Conservation (phyloP, 2,797 vertebrate species). For the Serranus cabrilla region DNA sequence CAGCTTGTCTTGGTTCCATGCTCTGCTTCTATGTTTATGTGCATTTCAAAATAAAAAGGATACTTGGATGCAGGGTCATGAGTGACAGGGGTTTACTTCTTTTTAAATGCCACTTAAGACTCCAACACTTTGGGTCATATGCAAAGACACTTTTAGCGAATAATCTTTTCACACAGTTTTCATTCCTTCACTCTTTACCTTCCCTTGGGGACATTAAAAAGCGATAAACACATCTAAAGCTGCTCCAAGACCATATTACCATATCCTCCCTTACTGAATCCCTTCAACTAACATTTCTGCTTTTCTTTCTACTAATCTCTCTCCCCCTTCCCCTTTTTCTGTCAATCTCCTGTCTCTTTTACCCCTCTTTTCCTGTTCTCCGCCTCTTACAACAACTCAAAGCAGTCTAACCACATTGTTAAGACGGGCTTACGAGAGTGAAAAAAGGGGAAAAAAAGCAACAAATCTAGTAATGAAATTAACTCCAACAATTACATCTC, state of each 20-base stretch:
- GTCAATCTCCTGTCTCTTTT: not conserved
- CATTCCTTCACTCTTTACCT: not conserved
- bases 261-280: conserved; percentile 28
- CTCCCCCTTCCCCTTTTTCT: not conserved
- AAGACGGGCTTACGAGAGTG: conserved; percentile 12
- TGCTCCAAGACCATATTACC: conserved; percentile 41
- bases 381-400: conserved; percentile 12
- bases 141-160: conserved; percentile 33
- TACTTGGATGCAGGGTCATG: conserved; percentile 16
- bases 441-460: not conserved
- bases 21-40: not conserved
- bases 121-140: conserved; percentile 17
- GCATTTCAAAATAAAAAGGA: conserved; percentile 23
- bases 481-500: conserved; percentile 60
- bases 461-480: conserved; percentile 62
- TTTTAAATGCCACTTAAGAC: conserved; percentile 47
- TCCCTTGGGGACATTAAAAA: conserved; percentile 32
- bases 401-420: conserved; percentile 6
- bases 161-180: conserved; percentile 23
- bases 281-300: conserved; percentile 14
- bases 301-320: conserved; percentile 10
- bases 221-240: conserved; percentile 42
- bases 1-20: not conserved
- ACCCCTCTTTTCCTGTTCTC: not conserved
- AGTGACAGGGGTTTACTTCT: conserved; percentile 35